Conservation (phyloP, 2,797 vertebrate genomes). For the Enteromius afrohamiltoni region DNA sequence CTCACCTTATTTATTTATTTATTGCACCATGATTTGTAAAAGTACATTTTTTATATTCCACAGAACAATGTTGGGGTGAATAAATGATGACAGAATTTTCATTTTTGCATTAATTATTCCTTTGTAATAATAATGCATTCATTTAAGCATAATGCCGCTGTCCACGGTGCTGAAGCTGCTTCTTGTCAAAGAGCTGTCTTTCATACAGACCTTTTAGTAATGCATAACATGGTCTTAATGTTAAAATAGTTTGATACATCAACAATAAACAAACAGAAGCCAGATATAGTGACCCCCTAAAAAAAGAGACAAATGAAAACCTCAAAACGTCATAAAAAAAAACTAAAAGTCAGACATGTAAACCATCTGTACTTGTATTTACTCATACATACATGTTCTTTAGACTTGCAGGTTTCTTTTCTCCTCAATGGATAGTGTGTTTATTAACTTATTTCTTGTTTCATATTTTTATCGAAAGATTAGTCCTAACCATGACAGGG, state of each 20-base stretch:
- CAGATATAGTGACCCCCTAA: background rate
- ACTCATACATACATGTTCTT: background rate
- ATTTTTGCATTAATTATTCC: background rate
- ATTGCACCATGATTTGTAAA: background rate
- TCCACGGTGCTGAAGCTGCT: slow-evolving; percentile 62
- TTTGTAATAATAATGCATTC: background rate
- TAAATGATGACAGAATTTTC: background rate
- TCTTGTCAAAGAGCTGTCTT: slow-evolving; percentile 35
- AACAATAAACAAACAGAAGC: background rate
- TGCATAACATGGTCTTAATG: background rate
- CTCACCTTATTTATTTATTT: background rate
- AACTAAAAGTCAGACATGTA: background rate
- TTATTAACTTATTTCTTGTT: background rate
- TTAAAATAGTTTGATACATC: slow-evolving; percentile 9
- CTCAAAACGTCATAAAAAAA: background rate
- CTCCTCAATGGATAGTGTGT: background rate
- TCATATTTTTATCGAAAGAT: background rate
- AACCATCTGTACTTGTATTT: background rate
- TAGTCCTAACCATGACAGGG: background rate
- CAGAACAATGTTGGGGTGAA: background rate
- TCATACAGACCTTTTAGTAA: background rate
- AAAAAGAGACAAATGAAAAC: background rate
- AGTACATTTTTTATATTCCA: background rate
- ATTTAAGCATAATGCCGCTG: background rate
- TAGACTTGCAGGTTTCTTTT: background rate